Conservation (phyloP, 2,888 invertebrate genomes). For the Andrena bicolor region DNA sequence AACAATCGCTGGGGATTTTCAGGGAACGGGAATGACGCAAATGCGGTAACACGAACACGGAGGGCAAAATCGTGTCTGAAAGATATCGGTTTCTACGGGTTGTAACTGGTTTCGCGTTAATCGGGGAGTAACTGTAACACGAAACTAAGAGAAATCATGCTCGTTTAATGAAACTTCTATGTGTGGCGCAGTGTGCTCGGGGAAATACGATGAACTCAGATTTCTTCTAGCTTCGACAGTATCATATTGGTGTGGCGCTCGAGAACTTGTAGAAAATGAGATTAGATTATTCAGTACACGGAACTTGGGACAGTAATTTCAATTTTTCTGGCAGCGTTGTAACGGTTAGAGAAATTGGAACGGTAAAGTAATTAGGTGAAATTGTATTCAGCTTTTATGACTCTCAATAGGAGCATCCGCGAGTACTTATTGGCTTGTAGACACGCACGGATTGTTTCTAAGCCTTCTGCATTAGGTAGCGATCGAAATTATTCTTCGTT, state of each 20-base stretch:
- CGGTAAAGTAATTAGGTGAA: conserved; percentile 26
- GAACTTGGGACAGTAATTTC: not conserved
- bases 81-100: conserved; percentile 72
- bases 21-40: not conserved
- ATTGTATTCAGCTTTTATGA: conserved; percentile 46
- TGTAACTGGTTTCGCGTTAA: conserved; percentile 59
- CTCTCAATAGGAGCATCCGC: conserved; percentile 46
- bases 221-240: no score
- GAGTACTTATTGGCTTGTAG: conserved; percentile 4
- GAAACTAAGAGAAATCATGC: conserved; percentile 47
- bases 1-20: conserved; percentile 5
- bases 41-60: conserved; percentile 13
- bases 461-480: not conserved
- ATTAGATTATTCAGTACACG: no score
- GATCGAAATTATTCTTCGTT: not conserved
- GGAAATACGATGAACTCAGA: not conserved
- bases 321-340: not conserved
- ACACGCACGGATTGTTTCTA: not conserved
- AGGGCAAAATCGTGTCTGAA: conserved; percentile 28
- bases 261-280: no score
- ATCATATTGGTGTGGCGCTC: no score
- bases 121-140: conserved; percentile 43
- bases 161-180: conserved; percentile 10
- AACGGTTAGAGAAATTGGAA: conserved; percentile 30
- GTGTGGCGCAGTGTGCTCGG: no score